These are phyloP conservation scores for Apodemus sylvaticus DNA, from an alignment of 2,113 vertebrate genomes.

Conservation along the genomic window DNA sequence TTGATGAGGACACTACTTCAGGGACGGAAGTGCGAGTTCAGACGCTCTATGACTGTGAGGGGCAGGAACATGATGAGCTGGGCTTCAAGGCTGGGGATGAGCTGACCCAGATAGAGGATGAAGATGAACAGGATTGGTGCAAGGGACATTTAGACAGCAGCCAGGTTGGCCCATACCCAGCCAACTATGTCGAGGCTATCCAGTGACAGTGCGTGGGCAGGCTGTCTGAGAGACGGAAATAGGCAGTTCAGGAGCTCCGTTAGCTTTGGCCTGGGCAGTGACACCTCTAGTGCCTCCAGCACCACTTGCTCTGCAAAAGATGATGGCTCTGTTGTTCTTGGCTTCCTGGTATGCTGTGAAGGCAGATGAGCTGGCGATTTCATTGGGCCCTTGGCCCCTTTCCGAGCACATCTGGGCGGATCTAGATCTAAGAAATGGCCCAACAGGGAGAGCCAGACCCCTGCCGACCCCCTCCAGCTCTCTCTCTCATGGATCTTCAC, in stretches of 20 bases:
- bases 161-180: conserved; percentile 94
- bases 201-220: conserved; percentile 85
- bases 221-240: conserved; percentile 45
- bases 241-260: not conserved
- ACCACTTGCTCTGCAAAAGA: conserved; percentile 74
- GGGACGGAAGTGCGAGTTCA: no score
- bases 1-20: no score
- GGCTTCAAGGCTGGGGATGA: conserved; percentile 87
- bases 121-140: conserved; percentile 99
- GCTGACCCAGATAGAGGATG: conserved; percentile 94
- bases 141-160: conserved; percentile 95
- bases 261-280: conserved; percentile 63
- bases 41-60: no score
- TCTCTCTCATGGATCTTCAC: conserved; percentile 34
- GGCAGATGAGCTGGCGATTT: conserved; percentile 60
- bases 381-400: conserved; percentile 38
- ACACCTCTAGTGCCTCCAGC: not conserved
- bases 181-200: conserved; percentile 95
- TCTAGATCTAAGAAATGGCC: conserved; percentile 11
- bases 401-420: conserved; percentile 53
- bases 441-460: not conserved
- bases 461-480: not conserved
- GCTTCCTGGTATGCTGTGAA: conserved; percentile 71
- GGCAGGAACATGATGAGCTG: no score
- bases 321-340: conserved; percentile 57